A percentile compares a stretch with the other conserved stretches of the same genome.
Conservation (phyloP, 2,797 vertebrate genomes). For the Otus scops region DNA sequence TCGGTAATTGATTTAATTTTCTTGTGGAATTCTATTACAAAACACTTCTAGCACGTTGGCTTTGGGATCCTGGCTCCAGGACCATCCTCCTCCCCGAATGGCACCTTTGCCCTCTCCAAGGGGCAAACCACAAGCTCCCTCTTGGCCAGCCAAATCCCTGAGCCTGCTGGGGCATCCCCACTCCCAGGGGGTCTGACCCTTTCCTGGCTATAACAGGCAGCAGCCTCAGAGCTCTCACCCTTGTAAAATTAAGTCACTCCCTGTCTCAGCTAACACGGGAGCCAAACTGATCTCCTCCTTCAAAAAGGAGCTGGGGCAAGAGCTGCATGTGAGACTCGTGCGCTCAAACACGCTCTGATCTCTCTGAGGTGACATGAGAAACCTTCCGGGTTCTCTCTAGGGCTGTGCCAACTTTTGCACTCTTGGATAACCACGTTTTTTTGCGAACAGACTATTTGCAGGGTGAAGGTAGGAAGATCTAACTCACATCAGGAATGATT, state of each 20-base stretch:
- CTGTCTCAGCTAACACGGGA: neutral
- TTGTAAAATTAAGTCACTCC: neutral
- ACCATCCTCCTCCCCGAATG: accelerated
- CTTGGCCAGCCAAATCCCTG: neutral
- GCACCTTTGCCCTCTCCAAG: neutral
- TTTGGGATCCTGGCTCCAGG: neutral
- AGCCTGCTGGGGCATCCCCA: accelerated
- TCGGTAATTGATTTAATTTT: conserved; percentile 96
- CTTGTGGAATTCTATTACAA: conserved; percentile 60
- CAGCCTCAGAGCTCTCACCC: neutral
- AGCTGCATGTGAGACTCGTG: accelerated
- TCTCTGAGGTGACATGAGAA: neutral
- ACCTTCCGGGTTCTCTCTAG: neutral
- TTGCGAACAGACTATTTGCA: neutral
- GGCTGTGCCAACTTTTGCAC: neutral
- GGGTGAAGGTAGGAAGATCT: neutral
- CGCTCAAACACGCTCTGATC: accelerated
- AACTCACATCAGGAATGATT: neutral
- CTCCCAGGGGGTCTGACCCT: accelerated
- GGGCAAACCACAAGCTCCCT: neutral
- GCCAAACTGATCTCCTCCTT: neutral
- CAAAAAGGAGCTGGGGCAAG: neutral
- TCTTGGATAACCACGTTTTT: accelerated
- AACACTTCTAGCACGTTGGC: neutral
- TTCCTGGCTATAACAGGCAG: neutral